Evolutionary conservation across 53 echinoderm and acorn worm genomes (phyloP).

Genomic region (Echinometra lucunter): DNA sequence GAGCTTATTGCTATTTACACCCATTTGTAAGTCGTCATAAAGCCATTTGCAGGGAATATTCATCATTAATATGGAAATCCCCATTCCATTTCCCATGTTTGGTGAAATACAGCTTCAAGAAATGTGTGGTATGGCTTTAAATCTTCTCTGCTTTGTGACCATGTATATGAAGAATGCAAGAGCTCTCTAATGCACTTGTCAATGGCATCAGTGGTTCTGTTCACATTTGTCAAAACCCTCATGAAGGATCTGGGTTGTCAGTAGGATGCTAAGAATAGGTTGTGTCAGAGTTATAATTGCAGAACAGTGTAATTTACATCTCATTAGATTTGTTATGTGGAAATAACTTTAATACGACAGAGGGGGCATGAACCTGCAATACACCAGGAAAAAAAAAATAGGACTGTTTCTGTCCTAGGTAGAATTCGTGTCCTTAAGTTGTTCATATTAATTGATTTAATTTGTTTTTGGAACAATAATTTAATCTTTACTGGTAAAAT

Average conservation of each 20-base stretch:
- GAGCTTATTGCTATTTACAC: not conserved
- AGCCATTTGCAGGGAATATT: slow-evolving; percentile 9
- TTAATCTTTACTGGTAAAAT: too few species aligned
- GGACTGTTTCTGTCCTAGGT: too few species aligned
- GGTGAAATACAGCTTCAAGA: slow-evolving; percentile 15
- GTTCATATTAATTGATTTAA: too few species aligned
- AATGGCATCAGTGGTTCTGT: not conserved
- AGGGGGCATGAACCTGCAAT: too few species aligned
- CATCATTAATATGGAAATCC: slow-evolving; percentile 13
- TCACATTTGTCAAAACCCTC: not conserved
- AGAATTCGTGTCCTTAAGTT: too few species aligned
- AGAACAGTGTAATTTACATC: not conserved
- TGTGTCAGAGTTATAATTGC: not conserved
- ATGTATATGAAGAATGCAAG: not conserved
- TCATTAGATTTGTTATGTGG: not conserved
- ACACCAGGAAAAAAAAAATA: too few species aligned
- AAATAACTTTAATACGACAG: too few species aligned
- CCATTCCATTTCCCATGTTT: slow-evolving; percentile 30
- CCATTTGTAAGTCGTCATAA: slow-evolving; percentile 16
- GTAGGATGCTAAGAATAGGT: not conserved
- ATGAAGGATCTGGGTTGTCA: not conserved
- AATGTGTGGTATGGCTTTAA: slow-evolving; percentile 59
- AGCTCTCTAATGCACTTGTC: not conserved
- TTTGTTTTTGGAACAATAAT: too few species aligned
- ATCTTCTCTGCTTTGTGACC: not conserved